A percentile compares a stretch with the other conserved stretches of the same genome.
phyloP scores from a whole-genome alignment of 2,113 vertebrate genomes.

The Rattus rattus region DNA sequence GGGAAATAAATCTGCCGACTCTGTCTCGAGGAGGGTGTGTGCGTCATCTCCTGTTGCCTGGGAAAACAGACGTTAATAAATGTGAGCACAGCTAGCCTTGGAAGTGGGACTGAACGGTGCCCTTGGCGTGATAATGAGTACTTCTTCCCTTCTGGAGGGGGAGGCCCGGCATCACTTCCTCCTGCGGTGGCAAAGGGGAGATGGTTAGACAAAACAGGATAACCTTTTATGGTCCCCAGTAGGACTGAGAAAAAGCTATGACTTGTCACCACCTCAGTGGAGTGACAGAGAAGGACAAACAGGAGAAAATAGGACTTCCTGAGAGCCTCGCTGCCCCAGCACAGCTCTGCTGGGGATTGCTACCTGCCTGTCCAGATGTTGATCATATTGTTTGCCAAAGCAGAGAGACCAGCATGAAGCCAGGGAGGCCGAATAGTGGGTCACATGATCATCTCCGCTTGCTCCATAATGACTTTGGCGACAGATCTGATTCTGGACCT shows the following conservation, averaged over 20 bases:
- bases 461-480: rapidly evolving
- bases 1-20: neutral
- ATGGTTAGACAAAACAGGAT: neutral
- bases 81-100: neutral
- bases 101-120: neutral
- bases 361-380: rapidly evolving
- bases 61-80: neutral
- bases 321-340: rapidly evolving
- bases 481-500: neutral
- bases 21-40: neutral
- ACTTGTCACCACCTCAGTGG: too few species aligned
- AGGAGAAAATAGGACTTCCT: rapidly evolving
- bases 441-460: rapidly evolving
- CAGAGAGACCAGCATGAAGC: neutral
- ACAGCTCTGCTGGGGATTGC: rapidly evolving
- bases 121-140: rapidly evolving
- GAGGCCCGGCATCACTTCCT: neutral
- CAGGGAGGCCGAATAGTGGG: neutral
- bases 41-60: slow-evolving; percentile 53
- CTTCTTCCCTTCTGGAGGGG: neutral
- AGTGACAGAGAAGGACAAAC: neutral
- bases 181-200: neutral
- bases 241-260: neutral
- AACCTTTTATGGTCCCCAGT: neutral
- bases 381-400: neutral